phyloP scores from a whole-genome alignment of 2,888 invertebrate genomes.

The Tenthredo distinguenda region DNA sequence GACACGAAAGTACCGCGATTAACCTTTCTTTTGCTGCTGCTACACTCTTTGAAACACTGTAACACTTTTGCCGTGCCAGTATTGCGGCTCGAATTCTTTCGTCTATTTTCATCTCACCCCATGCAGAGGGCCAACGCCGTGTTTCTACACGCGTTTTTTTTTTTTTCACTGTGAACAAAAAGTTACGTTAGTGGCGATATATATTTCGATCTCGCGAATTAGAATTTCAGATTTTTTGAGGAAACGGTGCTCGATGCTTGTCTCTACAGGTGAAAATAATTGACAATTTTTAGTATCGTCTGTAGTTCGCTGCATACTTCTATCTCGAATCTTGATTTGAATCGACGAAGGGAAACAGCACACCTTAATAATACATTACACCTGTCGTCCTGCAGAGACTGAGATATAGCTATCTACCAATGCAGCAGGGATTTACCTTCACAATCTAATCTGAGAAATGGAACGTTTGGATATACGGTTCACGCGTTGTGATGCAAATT shows the following conservation, averaged over 20 bases:
- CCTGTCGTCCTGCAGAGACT: conserved; percentile 30
- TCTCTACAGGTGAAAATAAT: background rate
- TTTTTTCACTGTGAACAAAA: background rate
- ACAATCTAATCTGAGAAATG: conserved; percentile 32
- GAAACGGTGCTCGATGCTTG: background rate
- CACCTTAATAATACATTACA: conserved; percentile 39
- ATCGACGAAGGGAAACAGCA: conserved; percentile 40
- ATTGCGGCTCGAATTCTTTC: conserved; percentile 8
- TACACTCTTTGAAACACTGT: conserved; percentile 35
- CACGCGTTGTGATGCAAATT: conserved; percentile 38
- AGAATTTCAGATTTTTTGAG: background rate
- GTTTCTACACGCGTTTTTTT: background rate
- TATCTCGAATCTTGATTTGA: conserved; percentile 39
- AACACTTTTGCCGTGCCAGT: background rate
- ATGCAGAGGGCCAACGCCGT: conserved; percentile 42
- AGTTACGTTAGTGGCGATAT: background rate
- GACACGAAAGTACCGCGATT: conserved; percentile 35
- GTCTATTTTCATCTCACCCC: conserved; percentile 36
- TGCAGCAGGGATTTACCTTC: conserved; percentile 16
- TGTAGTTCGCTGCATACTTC: background rate
- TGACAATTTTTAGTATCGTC: background rate
- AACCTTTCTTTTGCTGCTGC: conserved; percentile 26
- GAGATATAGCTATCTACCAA: background rate
- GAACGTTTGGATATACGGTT: background rate
- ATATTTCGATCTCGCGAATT: background rate